Conservation (phyloP, 2,888 invertebrate genomes). For the Nomada hirtipes region DNA sequence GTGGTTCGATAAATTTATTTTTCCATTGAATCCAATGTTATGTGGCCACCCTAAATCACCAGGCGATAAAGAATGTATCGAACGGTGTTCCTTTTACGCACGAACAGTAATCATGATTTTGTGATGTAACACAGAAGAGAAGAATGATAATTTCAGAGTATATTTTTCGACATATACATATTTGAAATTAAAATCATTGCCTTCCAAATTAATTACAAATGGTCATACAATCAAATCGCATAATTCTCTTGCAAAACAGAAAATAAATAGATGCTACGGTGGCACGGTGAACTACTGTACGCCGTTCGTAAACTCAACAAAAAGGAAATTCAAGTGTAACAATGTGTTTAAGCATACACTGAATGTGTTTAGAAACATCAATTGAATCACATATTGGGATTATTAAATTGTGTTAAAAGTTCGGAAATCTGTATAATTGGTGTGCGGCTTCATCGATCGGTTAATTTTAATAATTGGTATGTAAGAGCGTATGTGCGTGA, state of each 20-base stretch:
- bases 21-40: constrained; percentile 21
- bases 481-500: constrained; percentile 59
- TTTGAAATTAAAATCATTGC: constrained; percentile 50
- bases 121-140: constrained; percentile 18
- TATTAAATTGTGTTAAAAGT: constrained; percentile 53
- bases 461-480: constrained; percentile 53
- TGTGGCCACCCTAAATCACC: constrained; percentile 55
- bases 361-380: constrained; percentile 13
- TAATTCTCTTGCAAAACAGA: constrained; percentile 1
- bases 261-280: constrained; percentile 6
- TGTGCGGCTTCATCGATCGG: constrained; percentile 56
- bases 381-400: constrained; percentile 17
- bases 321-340: not conserved
- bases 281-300: constrained; percentile 1
- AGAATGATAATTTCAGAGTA: constrained; percentile 24
- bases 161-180: constrained; percentile 47
- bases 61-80: constrained; percentile 48
- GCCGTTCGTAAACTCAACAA: constrained; percentile 25
- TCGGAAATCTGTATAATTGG: constrained; percentile 59
- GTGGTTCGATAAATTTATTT: constrained; percentile 33
- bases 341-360: constrained; percentile 13
- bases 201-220: constrained; percentile 47
- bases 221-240: not conserved
- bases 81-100: constrained; percentile 62
- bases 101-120: constrained; percentile 46